Evolutionary conservation across 2,888 invertebrate genomes (phyloP).

Genomic region (Drosophila sordidula): DNA sequence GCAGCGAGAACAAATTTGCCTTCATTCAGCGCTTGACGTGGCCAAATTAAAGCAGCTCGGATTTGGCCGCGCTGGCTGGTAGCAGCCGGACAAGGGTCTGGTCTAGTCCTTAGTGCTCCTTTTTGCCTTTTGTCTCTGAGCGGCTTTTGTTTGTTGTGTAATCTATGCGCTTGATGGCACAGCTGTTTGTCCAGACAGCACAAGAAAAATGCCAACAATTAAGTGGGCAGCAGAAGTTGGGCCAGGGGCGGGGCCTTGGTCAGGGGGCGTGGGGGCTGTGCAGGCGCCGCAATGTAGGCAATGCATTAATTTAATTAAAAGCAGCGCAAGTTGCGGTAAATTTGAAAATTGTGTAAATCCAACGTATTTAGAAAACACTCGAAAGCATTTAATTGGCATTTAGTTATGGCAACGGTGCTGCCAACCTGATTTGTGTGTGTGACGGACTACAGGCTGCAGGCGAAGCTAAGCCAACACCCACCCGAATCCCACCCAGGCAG

Average conservation of each 20-base stretch:
- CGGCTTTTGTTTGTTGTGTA: constrained; percentile 81
- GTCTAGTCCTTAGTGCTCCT: constrained; percentile 23
- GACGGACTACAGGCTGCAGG: constrained; percentile 6
- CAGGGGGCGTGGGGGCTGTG: neutral
- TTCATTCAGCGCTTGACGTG: constrained; percentile 76
- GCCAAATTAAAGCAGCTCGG: constrained; percentile 73
- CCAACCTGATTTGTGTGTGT: constrained; percentile 49
- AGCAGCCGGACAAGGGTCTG: constrained; percentile 46
- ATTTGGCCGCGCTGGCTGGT: constrained; percentile 46
- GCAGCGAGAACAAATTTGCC: constrained; percentile 71
- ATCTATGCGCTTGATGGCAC: constrained; percentile 81
- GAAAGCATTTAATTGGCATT: constrained; percentile 63
- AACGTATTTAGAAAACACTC: constrained; percentile 79
- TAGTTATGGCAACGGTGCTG: constrained; percentile 42
- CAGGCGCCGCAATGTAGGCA: constrained; percentile 51
- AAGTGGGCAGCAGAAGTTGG: constrained; percentile 61
- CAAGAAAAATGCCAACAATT: constrained; percentile 81
- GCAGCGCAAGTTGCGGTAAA: constrained; percentile 43
- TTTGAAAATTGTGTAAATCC: constrained; percentile 77
- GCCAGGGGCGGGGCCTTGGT: neutral
- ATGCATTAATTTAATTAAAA: constrained; percentile 82
- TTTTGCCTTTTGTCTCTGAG: constrained; percentile 66
- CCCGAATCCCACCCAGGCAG: neutral
- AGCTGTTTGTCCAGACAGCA: constrained; percentile 78
- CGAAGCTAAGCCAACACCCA: constrained; percentile 32